Base-by-base conservation (phyloP, 1,140 invertebrate species). In the Trissolcus basalis region DNA sequence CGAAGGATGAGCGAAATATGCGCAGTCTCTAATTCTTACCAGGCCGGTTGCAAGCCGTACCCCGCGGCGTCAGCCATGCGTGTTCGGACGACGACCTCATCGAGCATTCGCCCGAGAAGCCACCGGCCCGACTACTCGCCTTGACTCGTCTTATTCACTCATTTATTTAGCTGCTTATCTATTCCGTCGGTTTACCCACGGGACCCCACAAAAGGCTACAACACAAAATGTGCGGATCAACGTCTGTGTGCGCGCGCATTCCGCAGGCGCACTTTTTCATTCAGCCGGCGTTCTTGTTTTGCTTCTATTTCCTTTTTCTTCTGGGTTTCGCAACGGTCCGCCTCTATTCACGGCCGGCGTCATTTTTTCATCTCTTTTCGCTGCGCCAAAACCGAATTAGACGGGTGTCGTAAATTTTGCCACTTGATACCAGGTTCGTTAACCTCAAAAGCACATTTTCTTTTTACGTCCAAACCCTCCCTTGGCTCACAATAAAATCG, bases 11-110 rank as follows among this genome's bases (percentile, higher is more conserved):
- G 55, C 73, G 61, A 78, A 73, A 75, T 47, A 49, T 61, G 55
- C 54, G 78, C 58, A 76, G 69, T 50, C n/a, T 69, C 44, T 51
- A 50, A 72, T 39, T 74, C 51, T 67, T 74, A 33, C 58, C 68
- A 73, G 64, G 65, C 65, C 70, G 69, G 64, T 67, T 73, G 69
- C 59, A 75, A 78, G 77, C 77, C 82, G 80, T 79, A 82, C 80
- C 81, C 82, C 79, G 81, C 76, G 75, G 80, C 83, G 78, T 86
- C 81, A 87, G 81, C 85, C 82, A 86, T 85, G 82, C 85, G 85
- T 87, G 81, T 80, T 80, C 80, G 85, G 85, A 74, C 85, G 82
- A 82, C 84, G 85, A 86, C 85, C 85, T 82, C 83, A 65, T 78
- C 73, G 80, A 83, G 77, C 80, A 73, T 81, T 86, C 75, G 80